Evolutionary conservation across 2,113 vertebrate genomes (phyloP), one percentile per base, ranked within the genome.

Genomic region (Centrocercus urophasianus): DNA sequence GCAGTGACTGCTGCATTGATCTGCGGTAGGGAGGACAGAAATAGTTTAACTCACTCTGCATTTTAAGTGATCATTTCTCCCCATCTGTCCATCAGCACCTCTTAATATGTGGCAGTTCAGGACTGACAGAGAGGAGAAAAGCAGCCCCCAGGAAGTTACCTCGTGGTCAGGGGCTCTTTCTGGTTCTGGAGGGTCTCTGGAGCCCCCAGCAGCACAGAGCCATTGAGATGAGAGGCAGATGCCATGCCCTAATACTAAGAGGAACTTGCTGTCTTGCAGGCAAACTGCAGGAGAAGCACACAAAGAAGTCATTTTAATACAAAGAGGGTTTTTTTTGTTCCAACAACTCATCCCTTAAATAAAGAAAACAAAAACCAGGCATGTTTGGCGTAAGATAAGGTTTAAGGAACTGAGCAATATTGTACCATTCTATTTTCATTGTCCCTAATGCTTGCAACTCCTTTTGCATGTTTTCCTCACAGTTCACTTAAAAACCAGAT

Each of bases 251-350:
- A 52, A 61, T 57, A 89, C 40, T 24, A 50, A 76, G 12, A 30
- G 32, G n/a, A 80, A 63, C 18, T 81, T 74, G 30, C 20, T 81
- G 43, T 82, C 90, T 93, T 93, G 57, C 60, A 67, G 77, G 66
- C 67, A 85, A 83, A 74, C 42, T 50, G 15, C 36, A 66, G 54
- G 38, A 60, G 86, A 93, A 89, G 27, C 78, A 72, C 5, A 47
- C 76, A 60, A 66, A 90, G 17, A 95, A 89, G n/a, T 86, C 11
- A 90, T 90, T 89, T 95, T 36, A 71, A 79, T 90, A 75, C 54
- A 13, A 89, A 95, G 54, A 40, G 57, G 45, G 2, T 24, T 89
- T 93, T 54, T 38, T 82, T 54, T 82, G 38, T 83, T 84, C 78
- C 69, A 79, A 47, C 47, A 87, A 72, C 66, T 90, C 32, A 42